Base-by-base conservation (phyloP, 2,797 vertebrate genomes). In the Hybognathus amarus region DNA sequence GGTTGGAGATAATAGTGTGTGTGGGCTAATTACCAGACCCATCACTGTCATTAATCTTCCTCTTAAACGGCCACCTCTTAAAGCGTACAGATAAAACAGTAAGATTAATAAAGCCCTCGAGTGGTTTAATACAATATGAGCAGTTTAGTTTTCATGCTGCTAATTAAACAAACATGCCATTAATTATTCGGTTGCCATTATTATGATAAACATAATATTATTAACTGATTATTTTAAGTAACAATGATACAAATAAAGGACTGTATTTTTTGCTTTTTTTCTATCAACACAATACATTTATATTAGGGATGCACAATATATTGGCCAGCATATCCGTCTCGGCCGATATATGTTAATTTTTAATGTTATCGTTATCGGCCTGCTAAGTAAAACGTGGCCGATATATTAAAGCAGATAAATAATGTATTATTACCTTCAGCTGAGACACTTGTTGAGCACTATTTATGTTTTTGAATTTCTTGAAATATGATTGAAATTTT, bases 1-100 rank as follows among this genome's bases (percentile, higher is more conserved):
- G 78, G 42, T 68, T 77, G 59, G 67, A 64, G 61, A 83, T 63
- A 24, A 50, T 36, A 42, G 82, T 30, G 22, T 47, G 69, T 20
- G 36, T 73, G 38, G 66, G 56, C 71, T 80, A 69, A 77, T 85
- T 82, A 87, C 24, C 69, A 86, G 68, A 77, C 50, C 47, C 30
- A 42, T 66, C 63, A 69, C 69, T 76, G 30, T 52, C 79, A 84
- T 82, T 69, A 40, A 77, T 84, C 75, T 71, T 66, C 22, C 78
- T 50, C 54, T 40, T 82, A 71, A 77, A 82, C 70, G 18, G 18
- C 50, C 47, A 40, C 33, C 17, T 42, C 45, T 80, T 45, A 54
- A 10, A 79, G 33, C 27, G 67, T 61, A 27, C 22, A 64, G 69
- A 66, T 50, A 66, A 75, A 81, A 67, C 59, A 66, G 59, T 20